Conservation (phyloP, 2,113 vertebrate species). For the Nipponia nippon region DNA sequence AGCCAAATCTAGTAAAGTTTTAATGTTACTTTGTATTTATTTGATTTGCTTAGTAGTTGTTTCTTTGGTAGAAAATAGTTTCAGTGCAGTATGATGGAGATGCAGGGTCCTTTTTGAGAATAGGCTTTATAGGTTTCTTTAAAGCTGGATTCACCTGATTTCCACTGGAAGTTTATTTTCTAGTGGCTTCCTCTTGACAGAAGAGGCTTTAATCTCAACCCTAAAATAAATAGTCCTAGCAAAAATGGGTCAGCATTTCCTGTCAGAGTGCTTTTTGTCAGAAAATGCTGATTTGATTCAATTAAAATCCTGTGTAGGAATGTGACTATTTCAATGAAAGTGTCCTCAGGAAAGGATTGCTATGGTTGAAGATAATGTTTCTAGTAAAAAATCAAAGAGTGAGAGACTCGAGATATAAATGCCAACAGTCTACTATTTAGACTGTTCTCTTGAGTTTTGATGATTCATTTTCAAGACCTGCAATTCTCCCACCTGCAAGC, state of each 20-base stretch:
- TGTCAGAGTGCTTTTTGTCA: background rate
- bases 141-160: background rate
- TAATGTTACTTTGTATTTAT: background rate
- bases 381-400: background rate
- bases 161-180: background rate
- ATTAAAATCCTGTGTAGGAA: background rate
- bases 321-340: background rate
- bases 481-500: background rate
- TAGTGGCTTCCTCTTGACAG: background rate
- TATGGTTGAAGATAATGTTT: background rate
- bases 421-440: background rate
- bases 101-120: background rate
- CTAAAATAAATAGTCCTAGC: background rate
- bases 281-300: background rate
- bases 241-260: background rate
- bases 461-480: background rate
- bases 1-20: background rate
- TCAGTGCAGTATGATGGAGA: background rate
- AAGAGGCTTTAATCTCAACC: background rate
- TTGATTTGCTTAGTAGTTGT: background rate
- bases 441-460: background rate
- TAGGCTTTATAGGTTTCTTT: background rate
- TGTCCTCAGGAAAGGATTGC: background rate
- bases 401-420: background rate
- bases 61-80: background rate